Evolutionary conservation across 2,113 vertebrate genomes (phyloP), one percentile per base, ranked within the genome.

Genomic region (Mixornis gularis): DNA sequence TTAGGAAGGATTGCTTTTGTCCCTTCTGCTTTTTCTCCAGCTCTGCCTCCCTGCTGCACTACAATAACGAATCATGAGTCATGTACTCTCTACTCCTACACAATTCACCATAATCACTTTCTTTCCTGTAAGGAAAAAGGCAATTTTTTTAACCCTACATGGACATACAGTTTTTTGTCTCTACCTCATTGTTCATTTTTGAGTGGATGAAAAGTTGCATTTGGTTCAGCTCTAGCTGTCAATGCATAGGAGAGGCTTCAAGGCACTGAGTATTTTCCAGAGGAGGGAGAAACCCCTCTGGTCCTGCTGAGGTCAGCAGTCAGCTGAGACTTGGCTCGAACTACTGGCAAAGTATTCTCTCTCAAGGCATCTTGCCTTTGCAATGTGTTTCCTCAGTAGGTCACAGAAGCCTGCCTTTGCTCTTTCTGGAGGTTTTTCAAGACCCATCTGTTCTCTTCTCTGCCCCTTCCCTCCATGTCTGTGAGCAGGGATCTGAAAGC

Each of bases 21-120:
- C 49, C 68, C 79, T 82, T 72, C 73, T 94, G n/a, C 70, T 85
- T 93, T 87, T 49, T 85, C 41, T 79, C 55, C 60, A 85, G 32
- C 38, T 87, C 68, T 87, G 51, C 63, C 51, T 91, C 26, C 66
- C 74, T 82, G 59, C 79, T 85, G 85, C 66, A 62, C 63, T 72
- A 58, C 89, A 91, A 4, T 79, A 94, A 87, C 0, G 25, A 70
- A 83, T 79, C 46, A 59, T 96, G 94, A 93, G 59, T 96, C 92
- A 93, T 91, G 86, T 65, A 72, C 79, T 85, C 55, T 81, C 32
- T 82, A 62, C 94, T 95, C 92, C 95, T 95, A 95, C 95, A 79
- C 70, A 87, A 85, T 79, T 85, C 70, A 66, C 70, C 71, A 64
- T 69, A 87, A 87, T 92, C 19, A 43, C 63, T 74, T 77, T 82